Conservation (phyloP, 2,888 invertebrate genomes). For the Synergus japonicus region DNA sequence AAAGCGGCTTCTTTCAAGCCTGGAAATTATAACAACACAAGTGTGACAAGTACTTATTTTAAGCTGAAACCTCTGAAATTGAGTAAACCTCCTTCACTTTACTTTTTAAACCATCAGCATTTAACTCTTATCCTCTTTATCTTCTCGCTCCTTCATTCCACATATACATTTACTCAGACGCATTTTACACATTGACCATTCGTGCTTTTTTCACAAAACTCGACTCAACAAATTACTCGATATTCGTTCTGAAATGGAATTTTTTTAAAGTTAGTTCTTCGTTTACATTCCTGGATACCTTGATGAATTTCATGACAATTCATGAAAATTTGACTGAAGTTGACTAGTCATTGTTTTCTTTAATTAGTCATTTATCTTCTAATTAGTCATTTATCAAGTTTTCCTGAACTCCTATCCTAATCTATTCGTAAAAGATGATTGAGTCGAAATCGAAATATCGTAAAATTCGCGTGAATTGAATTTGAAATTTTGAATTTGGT, state of each 20-base stretch:
- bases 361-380: too few relatives aligned
- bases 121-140: neutral
- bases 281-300: neutral
- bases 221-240: neutral
- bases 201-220: neutral
- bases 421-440: too few relatives aligned
- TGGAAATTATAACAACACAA: slow-evolving; percentile 9
- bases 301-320: too few relatives aligned
- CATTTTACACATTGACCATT: neutral
- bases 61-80: neutral
- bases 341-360: too few relatives aligned
- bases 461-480: too few relatives aligned
- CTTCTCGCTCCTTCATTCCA: neutral
- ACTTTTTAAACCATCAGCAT: neutral
- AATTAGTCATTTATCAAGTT: too few relatives aligned
- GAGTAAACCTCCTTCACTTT: neutral
- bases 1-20: slow-evolving; percentile 8
- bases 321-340: too few relatives aligned
- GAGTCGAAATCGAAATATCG: too few relatives aligned
- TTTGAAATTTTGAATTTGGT: too few relatives aligned
- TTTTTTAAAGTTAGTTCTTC: neutral
- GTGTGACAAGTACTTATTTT: slow-evolving; percentile 29
- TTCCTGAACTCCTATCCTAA: too few relatives aligned
- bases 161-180: neutral
- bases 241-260: neutral